phyloP scores from a whole-genome alignment of 2,888 invertebrate species.

The Pecten maximus region DNA sequence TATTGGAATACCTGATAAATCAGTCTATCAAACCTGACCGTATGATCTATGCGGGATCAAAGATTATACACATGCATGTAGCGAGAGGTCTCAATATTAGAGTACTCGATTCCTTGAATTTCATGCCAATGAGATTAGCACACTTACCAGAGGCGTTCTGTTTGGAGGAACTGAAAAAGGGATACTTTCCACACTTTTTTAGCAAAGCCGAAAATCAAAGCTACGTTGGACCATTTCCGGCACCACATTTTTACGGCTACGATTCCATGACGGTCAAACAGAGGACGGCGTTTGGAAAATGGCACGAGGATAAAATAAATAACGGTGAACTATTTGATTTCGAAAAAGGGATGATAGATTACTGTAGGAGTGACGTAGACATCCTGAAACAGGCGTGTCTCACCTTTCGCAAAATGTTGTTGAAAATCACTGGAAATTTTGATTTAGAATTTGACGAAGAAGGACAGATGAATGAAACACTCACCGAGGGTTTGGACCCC shows the following conservation, averaged over 20 bases:
- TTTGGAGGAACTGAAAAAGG: conserved; percentile 54
- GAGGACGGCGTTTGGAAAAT: conserved; percentile 47
- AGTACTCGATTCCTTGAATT: conserved; percentile 57
- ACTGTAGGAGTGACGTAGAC: conserved; percentile 56
- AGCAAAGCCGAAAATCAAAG: conserved; percentile 53
- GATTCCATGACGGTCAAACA: conserved; percentile 53
- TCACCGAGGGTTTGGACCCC: conserved; percentile 40
- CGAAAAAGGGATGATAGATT: conserved; percentile 52
- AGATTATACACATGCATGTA: conserved; percentile 55
- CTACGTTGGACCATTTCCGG: conserved; percentile 59
- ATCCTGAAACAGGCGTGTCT: conserved; percentile 51
- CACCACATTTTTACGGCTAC: conserved; percentile 47
- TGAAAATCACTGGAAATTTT: conserved; percentile 48
- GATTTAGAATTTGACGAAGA: not conserved
- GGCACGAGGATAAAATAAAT: conserved; percentile 48
- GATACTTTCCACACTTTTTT: conserved; percentile 61
- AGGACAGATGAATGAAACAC: too few species aligned
- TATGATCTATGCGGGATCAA: conserved; percentile 52
- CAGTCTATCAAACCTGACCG: conserved; percentile 45
- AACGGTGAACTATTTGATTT: conserved; percentile 50
- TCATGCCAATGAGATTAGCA: conserved; percentile 58
- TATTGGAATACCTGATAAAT: too few species aligned
- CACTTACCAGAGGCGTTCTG: conserved; percentile 55
- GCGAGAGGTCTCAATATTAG: conserved; percentile 52
- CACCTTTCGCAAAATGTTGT: conserved; percentile 50